Conservation (phyloP, 2,113 vertebrate species). For the Stomatorhinus ivindoensis region DNA sequence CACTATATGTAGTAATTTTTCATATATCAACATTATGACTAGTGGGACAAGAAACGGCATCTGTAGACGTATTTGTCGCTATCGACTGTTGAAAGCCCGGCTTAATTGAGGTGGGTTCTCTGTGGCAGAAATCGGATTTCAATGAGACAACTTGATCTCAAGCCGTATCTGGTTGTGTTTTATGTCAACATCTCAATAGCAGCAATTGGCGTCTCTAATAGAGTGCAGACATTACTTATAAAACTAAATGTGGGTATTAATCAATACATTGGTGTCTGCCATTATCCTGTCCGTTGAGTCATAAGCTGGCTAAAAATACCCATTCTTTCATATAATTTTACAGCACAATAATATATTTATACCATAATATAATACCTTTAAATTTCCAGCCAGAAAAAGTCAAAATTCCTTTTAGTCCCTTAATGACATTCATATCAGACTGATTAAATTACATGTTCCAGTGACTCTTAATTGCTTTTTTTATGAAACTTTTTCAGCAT, state of each 20-base stretch:
- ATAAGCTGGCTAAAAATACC: constrained; percentile 15
- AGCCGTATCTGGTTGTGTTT: constrained; percentile 6
- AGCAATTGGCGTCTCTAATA: background rate
- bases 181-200: constrained; percentile 11
- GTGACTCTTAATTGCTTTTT: constrained; percentile 78
- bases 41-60: constrained; percentile 43
- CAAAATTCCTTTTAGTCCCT: constrained; percentile 58
- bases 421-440: constrained; percentile 64
- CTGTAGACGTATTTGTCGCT: constrained; percentile 23
- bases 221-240: constrained; percentile 1
- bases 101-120: constrained; percentile 49
- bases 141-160: constrained; percentile 38
- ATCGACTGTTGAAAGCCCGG: constrained; percentile 49
- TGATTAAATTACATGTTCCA: constrained; percentile 84
- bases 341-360: constrained; percentile 21
- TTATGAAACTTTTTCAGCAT: constrained; percentile 61
- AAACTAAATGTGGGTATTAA: constrained; percentile 7
- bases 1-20: constrained; percentile 55
- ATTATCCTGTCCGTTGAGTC: constrained; percentile 19
- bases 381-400: constrained; percentile 43
- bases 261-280: constrained; percentile 27
- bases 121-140: constrained; percentile 41
- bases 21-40: constrained; percentile 49
- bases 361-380: constrained; percentile 35
- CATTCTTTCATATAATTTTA: constrained; percentile 27